phyloP scores from a whole-genome alignment of 2,797 vertebrate species.

The Pempheris klunzingeri region DNA sequence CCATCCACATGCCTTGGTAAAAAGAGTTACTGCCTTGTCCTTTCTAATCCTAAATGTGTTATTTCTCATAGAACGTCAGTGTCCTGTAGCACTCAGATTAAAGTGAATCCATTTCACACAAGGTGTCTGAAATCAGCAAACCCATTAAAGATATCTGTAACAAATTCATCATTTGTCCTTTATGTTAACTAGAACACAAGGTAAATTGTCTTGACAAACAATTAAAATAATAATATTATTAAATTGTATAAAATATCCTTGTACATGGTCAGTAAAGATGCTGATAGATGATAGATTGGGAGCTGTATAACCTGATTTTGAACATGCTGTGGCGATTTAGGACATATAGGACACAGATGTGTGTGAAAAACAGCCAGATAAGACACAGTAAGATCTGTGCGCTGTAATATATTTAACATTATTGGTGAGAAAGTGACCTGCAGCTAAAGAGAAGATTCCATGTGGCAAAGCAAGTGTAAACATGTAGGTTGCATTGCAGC shows the following conservation, averaged over 20 bases:
- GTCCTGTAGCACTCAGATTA: constrained; percentile 2
- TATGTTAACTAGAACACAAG: constrained; percentile 1
- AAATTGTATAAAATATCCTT: background rate
- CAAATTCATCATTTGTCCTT: constrained; percentile 10
- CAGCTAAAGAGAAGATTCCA: background rate
- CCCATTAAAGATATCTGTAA: constrained; percentile 50
- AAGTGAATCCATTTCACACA: constrained; percentile 22
- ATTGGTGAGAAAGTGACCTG: no score
- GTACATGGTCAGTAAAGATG: background rate
- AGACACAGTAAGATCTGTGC: background rate
- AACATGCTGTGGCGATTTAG: background rate
- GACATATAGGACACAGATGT: constrained; percentile 7
- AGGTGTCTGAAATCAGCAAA: background rate
- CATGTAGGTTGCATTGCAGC: background rate
- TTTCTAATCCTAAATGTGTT: background rate
- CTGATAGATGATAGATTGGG: background rate
- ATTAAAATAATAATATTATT: background rate
- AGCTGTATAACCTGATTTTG: background rate
- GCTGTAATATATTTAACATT: background rate
- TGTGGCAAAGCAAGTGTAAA: background rate
- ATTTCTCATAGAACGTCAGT: background rate
- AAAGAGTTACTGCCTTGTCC: constrained; percentile 20
- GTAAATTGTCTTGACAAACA: background rate
- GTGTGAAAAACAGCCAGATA: background rate
- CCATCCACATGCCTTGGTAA: constrained; percentile 18